Percentiles rank a stretch among this genome's conserved stretches.
Conservation (phyloP, 1,140 invertebrate species). For the Drosophila littoralis region DNA sequence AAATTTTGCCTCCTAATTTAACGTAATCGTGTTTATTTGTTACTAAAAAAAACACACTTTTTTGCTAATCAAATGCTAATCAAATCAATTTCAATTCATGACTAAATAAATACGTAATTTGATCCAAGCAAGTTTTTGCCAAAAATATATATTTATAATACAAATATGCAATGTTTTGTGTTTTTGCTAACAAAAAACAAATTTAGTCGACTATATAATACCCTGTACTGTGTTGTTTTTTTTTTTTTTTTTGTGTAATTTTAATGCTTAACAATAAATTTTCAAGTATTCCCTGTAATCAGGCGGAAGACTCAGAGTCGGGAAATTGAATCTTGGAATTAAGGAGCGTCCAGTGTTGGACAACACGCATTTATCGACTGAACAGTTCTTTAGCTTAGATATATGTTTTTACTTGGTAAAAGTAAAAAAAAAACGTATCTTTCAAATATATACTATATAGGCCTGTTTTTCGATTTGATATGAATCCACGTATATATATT, state of each 20-base stretch:
- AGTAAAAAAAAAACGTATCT: neutral
- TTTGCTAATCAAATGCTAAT: too few species aligned
- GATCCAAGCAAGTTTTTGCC: neutral
- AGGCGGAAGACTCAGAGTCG: neutral
- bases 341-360: too few species aligned
- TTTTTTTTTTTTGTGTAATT: neutral
- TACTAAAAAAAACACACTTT: too few species aligned
- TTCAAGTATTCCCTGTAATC: constrained; percentile 1
- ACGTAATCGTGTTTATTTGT: constrained; percentile 71
- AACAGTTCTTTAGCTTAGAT: neutral
- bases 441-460: neutral
- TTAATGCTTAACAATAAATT: constrained; percentile 2
- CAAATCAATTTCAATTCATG: neutral
- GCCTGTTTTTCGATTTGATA: neutral
- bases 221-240: constrained; percentile 4
- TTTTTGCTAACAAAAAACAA: neutral
- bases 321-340: too few species aligned
- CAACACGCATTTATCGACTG: too few species aligned
- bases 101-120: constrained; percentile 6
- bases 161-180: constrained; percentile 6
- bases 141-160: constrained; percentile 10
- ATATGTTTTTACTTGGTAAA: neutral
- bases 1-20: constrained; percentile 21
- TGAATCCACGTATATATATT: neutral
- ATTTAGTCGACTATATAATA: neutral